These are phyloP conservation scores for Hydrotaea cyrtoneurina DNA, from an alignment of 2,888 invertebrate genomes.

Conservation along the genomic window DNA sequence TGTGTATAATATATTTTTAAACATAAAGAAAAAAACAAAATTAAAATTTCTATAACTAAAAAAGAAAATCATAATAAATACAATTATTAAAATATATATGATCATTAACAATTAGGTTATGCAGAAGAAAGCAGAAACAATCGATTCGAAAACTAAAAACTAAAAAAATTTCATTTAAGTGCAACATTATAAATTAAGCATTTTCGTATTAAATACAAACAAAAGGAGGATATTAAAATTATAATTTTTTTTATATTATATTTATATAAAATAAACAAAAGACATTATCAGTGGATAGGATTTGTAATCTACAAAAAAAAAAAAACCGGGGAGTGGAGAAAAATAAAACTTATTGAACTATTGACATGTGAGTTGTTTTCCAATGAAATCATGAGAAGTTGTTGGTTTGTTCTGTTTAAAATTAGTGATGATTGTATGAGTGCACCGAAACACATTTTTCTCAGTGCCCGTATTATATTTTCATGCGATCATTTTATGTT, in stretches of 20 bases:
- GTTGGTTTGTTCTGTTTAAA: neutral
- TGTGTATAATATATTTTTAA: slow-evolving; percentile 40
- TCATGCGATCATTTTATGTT: neutral
- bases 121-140: slow-evolving; percentile 46
- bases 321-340: neutral
- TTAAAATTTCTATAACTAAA: slow-evolving; percentile 29
- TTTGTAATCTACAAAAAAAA: neutral
- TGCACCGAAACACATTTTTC: no score
- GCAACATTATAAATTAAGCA: slow-evolving; percentile 14
- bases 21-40: neutral
- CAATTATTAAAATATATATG: neutral
- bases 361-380: neutral
- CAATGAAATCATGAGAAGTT: slow-evolving; percentile 10
- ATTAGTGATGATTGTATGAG: slow-evolving; percentile 18
- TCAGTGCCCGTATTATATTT: no score
- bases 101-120: slow-evolving; percentile 46
- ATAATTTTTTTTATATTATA: neutral
- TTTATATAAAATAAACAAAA: neutral
- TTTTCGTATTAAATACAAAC: slow-evolving; percentile 61
- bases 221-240: slow-evolving; percentile 3
- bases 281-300: neutral
- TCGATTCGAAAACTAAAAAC: slow-evolving; percentile 17
- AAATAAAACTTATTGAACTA: neutral
- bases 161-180: slow-evolving; percentile 41
- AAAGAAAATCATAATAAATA: slow-evolving; percentile 36